These are phyloP conservation scores for Bombus pyrosoma DNA, from an alignment of 1,140 invertebrate genomes.

Conservation along the genomic window DNA sequence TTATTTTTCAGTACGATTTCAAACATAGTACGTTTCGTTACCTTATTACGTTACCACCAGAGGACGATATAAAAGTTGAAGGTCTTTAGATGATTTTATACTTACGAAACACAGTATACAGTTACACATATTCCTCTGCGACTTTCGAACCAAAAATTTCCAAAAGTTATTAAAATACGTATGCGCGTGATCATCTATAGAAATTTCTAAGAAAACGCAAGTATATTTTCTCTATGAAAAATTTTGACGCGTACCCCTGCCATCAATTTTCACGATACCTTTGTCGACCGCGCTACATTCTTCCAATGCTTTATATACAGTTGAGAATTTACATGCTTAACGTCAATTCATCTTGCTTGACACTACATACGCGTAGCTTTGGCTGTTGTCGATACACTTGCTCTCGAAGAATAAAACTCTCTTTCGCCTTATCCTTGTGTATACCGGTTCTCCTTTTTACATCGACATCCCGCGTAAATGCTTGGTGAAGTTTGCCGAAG, in stretches of 20 bases:
- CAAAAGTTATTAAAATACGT: no score
- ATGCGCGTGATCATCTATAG: background rate
- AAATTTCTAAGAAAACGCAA: background rate
- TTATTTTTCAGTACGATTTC: no score
- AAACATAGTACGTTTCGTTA: background rate
- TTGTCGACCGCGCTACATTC: background rate
- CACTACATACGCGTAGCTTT: background rate
- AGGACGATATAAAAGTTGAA: background rate
- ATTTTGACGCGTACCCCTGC: background rate
- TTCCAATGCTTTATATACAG: background rate
- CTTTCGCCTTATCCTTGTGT: background rate
- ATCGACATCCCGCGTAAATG: slow-evolving; percentile 25
- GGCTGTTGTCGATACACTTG: slow-evolving; percentile 24
- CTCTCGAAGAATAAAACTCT: background rate
- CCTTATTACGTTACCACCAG: background rate
- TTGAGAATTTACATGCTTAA: slow-evolving; percentile 33
- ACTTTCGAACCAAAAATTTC: background rate
- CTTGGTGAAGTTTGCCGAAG: slow-evolving; percentile 29
- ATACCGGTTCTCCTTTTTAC: slow-evolving; percentile 24
- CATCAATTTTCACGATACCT: slow-evolving; percentile 2
- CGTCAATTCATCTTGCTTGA: slow-evolving; percentile 30
- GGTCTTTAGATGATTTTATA: background rate
- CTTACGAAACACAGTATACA: background rate
- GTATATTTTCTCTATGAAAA: background rate
- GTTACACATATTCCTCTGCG: no score